Conservation (phyloP, 2,888 invertebrate genomes). For the Augiades crinisus region DNA sequence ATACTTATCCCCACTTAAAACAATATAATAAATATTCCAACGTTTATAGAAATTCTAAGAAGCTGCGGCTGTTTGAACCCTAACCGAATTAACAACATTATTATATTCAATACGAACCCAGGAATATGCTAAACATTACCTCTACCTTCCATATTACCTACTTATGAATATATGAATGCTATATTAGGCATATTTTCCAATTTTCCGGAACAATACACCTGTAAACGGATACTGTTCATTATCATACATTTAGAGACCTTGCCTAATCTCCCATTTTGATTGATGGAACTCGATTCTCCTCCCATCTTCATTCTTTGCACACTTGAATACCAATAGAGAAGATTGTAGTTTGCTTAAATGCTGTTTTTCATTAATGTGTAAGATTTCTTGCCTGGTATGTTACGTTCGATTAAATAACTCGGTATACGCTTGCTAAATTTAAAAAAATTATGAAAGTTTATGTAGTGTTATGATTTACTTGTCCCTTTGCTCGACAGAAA, state of each 20-base stretch:
- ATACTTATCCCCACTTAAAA: too few relatives aligned
- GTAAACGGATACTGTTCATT: constrained; percentile 61
- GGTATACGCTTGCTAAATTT: too few relatives aligned
- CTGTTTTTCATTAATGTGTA: too few relatives aligned
- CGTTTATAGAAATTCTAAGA: background rate
- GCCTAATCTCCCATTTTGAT: constrained; percentile 38
- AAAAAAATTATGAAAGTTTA: too few relatives aligned
- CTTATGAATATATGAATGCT: constrained; percentile 70
- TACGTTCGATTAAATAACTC: too few relatives aligned
- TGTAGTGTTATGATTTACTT: too few relatives aligned
- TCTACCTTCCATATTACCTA: constrained; percentile 32
- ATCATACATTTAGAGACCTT: constrained; percentile 45
- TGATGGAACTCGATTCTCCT: constrained; percentile 38
- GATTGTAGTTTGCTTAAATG: too few relatives aligned
- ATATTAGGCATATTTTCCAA: constrained; percentile 70
- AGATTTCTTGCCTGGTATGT: too few relatives aligned
- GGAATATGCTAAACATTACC: constrained; percentile 33
- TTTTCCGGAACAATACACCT: constrained; percentile 72
- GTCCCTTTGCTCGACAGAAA: too few relatives aligned
- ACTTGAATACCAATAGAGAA: too few relatives aligned
- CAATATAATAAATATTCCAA: too few relatives aligned
- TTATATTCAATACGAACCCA: constrained; percentile 2
- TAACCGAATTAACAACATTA: constrained; percentile 24
- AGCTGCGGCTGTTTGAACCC: background rate
- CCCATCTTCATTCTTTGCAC: too few relatives aligned